These are phyloP conservation scores for Cataglyphis cursor DNA, from an alignment of 2,888 invertebrate genomes.

Conservation along the genomic window DNA sequence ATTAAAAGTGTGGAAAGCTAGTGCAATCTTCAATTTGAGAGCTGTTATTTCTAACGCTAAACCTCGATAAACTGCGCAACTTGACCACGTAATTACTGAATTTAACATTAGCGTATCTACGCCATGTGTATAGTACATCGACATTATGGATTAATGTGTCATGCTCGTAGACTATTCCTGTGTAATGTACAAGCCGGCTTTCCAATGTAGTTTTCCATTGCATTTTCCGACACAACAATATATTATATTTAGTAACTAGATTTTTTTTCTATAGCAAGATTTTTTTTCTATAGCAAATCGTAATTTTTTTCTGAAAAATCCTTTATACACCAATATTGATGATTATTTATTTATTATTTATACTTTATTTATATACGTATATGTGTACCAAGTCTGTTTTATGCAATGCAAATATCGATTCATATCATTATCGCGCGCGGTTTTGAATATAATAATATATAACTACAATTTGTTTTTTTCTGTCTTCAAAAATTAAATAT, in stretches of 20 bases:
- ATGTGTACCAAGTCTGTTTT: neutral
- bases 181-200: neutral
- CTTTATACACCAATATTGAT: neutral
- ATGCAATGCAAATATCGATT: neutral
- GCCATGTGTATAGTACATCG: slow-evolving; percentile 14
- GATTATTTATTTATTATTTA: neutral
- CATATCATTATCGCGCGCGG: neutral
- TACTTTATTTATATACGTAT: neutral
- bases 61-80: slow-evolving; percentile 9
- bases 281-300: neutral
- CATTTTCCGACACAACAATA: neutral
- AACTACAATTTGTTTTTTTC: neutral
- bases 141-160: slow-evolving; percentile 30
- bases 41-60: slow-evolving; percentile 1
- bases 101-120: slow-evolving; percentile 45
- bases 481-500: neutral
- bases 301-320: slow-evolving; percentile 19
- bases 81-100: slow-evolving; percentile 47
- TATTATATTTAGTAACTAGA: neutral
- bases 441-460: neutral
- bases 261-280: neutral
- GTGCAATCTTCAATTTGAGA: slow-evolving; percentile 9
- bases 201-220: slow-evolving; percentile 3
- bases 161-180: neutral
- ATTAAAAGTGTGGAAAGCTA: neutral